Conservation (phyloP, 1,140 invertebrate species). For the Bombus affinis region DNA sequence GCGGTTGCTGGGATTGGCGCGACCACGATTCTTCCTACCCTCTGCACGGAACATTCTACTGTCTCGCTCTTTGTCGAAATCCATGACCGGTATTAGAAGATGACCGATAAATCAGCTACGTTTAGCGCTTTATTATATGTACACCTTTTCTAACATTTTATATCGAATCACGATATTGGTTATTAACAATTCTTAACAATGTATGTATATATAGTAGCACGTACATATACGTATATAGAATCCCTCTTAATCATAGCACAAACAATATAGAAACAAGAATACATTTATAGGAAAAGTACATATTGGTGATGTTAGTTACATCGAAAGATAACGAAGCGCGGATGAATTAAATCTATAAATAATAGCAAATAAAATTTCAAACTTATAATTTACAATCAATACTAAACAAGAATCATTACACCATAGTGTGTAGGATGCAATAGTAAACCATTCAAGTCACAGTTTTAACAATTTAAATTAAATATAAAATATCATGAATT, state of each 20-base stretch:
- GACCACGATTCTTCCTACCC: slow-evolving; percentile 65
- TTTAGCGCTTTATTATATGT: slow-evolving; percentile 18
- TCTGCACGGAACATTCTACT: slow-evolving; percentile 59
- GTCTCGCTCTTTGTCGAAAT: slow-evolving; percentile 62
- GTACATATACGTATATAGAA: background rate
- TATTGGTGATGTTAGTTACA: background rate
- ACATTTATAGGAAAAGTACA: background rate
- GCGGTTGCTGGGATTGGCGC: slow-evolving; percentile 65
- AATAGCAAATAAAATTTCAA: background rate
- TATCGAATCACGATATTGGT: background rate
- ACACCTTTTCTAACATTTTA: background rate
- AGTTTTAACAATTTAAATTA: background rate
- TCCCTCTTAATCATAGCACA: background rate
- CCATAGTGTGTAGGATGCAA: too few species aligned
- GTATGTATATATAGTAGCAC: background rate
- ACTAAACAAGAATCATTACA: background rate
- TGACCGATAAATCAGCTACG: slow-evolving; percentile 59
- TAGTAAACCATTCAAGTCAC: background rate
- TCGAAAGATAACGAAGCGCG: background rate
- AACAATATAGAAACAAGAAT: background rate
- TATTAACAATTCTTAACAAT: background rate
- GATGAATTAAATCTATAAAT: background rate
- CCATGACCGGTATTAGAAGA: slow-evolving; percentile 60
- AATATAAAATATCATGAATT: background rate
- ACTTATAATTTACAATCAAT: slow-evolving; percentile 14